A percentile compares a stretch with the other conserved stretches of the same genome.
Evolutionary conservation across 2,113 vertebrate species (phyloP).

Genomic region (Burhinus bistriatus): DNA sequence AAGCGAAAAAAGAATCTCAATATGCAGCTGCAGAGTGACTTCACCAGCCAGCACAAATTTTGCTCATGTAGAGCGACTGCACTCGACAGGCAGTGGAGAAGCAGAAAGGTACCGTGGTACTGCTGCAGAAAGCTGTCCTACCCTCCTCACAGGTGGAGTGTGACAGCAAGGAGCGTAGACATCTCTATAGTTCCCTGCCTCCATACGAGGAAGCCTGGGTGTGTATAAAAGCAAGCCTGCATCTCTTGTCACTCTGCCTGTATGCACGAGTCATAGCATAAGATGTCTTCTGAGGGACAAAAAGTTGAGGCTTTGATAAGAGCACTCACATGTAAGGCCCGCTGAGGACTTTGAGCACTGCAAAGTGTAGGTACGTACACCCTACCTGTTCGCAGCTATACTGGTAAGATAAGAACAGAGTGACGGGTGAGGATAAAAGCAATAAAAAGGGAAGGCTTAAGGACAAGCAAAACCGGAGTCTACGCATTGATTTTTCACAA

Average conservation of each 20-base stretch:
- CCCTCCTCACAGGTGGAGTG: not conserved
- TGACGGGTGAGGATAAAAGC: constrained; percentile 3
- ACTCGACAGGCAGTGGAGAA: not conserved
- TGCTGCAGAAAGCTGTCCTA: not conserved
- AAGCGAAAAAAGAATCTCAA: not conserved
- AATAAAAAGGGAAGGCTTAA: constrained; percentile 14
- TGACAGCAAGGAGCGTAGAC: not conserved
- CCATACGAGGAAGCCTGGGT: not conserved
- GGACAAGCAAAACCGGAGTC: not conserved
- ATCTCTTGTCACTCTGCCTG: not conserved
- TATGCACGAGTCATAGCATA: not conserved
- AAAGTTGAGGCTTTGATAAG: not conserved
- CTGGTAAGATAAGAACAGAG: not conserved
- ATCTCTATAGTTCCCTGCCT: not conserved
- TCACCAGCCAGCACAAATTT: not conserved
- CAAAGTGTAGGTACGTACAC: not conserved
- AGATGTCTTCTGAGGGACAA: not conserved
- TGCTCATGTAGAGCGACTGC: not conserved
- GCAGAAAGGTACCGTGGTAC: not conserved
- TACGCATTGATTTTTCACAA: not conserved
- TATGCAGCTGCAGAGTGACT: not conserved
- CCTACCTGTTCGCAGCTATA: not conserved
- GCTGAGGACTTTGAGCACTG: not conserved
- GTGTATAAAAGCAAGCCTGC: not conserved
- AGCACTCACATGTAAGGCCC: not conserved